phyloP scores from a whole-genome alignment of 2,888 invertebrate genomes.

The Calliphora vomitoria region DNA sequence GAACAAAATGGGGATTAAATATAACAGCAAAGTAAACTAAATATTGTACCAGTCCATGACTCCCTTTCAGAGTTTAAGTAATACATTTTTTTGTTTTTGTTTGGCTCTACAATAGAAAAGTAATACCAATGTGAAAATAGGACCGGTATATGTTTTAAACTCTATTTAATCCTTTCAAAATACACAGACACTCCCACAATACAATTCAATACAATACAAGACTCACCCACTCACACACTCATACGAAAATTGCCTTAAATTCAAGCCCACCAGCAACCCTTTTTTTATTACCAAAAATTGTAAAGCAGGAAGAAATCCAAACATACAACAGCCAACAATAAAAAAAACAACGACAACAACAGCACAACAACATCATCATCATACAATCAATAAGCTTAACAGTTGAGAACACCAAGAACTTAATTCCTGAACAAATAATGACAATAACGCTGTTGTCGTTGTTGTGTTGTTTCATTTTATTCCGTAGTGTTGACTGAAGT shows the following conservation, averaged over 20 bases:
- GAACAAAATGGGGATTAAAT: constrained; percentile 39
- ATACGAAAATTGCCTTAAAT: not conserved
- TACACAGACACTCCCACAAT: constrained; percentile 14
- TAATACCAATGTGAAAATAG: constrained; percentile 65
- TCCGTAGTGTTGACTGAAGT: constrained; percentile 49
- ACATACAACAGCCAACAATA: not conserved
- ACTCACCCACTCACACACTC: not conserved
- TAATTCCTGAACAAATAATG: constrained; percentile 64
- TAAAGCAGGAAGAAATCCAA: constrained; percentile 33
- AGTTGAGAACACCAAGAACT: constrained; percentile 62
- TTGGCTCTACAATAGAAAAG: constrained; percentile 28
- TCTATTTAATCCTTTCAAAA: constrained; percentile 66
- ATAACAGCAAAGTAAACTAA: not conserved
- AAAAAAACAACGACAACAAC: not conserved
- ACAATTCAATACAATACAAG: not conserved
- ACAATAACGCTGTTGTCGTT: constrained; percentile 23
- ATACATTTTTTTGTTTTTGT: constrained; percentile 12
- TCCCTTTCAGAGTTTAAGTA: constrained; percentile 39
- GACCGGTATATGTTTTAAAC: constrained; percentile 61
- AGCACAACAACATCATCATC: constrained; percentile 30
- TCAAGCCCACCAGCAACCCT: not conserved
- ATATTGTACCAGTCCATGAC: not conserved
- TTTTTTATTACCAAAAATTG: constrained; percentile 64
- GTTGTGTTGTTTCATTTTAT: constrained; percentile 32
- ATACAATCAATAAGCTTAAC: constrained; percentile 70